Evolutionary conservation across 2,113 vertebrate genomes (phyloP).

Genomic region (Aegotheles bennettii): DNA sequence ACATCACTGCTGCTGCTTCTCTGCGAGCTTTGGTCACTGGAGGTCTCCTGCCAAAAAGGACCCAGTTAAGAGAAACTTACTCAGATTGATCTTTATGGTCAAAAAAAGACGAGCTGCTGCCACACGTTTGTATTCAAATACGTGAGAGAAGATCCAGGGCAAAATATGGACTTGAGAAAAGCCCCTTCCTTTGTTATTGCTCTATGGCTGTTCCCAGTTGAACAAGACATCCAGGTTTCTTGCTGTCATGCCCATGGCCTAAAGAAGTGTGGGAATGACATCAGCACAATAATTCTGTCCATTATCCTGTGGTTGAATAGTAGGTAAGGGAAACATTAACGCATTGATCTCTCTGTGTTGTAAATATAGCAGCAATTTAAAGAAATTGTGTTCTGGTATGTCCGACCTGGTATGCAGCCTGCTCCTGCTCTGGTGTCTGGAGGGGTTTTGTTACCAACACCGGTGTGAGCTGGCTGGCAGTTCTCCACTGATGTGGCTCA

Average conservation of each 20-base stretch:
- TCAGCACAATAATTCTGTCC: background rate
- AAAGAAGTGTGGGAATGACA: background rate
- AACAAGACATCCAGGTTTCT: background rate
- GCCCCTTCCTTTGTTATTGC: background rate
- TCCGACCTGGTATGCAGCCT: background rate
- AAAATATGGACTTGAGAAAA: background rate
- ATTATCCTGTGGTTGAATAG: background rate
- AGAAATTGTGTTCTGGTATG: background rate
- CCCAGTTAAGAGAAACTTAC: background rate
- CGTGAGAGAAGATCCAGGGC: background rate
- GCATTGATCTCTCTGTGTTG: accelerated
- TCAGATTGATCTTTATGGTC: background rate
- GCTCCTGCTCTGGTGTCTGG: background rate
- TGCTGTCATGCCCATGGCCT: background rate
- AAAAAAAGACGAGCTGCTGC: background rate
- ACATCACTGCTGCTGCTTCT: background rate
- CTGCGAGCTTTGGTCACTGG: background rate
- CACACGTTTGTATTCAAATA: background rate
- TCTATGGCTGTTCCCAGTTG: background rate
- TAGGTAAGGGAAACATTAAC: background rate
- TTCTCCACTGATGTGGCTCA: accelerated
- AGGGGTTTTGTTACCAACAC: background rate
- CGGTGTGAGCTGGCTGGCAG: background rate
- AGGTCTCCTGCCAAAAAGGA: background rate
- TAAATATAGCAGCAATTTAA: background rate